These are phyloP conservation scores for Cololabis saira DNA, from an alignment of 2,113 vertebrate species.

Conservation along the genomic window DNA sequence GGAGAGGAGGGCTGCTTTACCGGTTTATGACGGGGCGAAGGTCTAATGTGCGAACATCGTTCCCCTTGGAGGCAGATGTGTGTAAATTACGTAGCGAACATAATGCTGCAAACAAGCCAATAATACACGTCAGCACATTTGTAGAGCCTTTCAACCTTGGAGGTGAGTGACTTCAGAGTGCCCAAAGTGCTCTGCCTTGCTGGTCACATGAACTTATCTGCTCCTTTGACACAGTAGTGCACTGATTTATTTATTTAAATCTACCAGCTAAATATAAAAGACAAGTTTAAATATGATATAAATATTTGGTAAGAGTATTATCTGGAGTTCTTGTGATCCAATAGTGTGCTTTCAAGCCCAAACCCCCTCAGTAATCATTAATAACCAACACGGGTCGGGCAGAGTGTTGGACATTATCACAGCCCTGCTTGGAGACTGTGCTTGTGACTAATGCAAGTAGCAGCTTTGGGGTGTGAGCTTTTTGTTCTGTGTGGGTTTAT, in stretches of 20 bases:
- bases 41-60: conserved; percentile 41
- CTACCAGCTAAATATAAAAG: too few species aligned
- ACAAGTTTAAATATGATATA: too few species aligned
- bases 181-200: conserved; percentile 20
- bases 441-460: too few species aligned
- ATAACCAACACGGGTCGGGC: conserved; percentile 2
- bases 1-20: conserved; percentile 1
- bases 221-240: background rate
- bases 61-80: conserved; percentile 12
- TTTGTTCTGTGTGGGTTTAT: conserved; percentile 21
- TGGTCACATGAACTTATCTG: conserved; percentile 13
- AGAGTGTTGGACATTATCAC: conserved; percentile 4
- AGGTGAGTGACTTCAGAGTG: conserved; percentile 52
- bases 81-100: conserved; percentile 6
- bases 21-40: conserved; percentile 63
- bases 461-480: too few species aligned
- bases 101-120: background rate
- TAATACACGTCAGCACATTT: conserved; percentile 22
- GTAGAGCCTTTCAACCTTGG: conserved; percentile 33
- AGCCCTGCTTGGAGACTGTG: conserved; percentile 22
- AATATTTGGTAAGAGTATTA: too few species aligned
- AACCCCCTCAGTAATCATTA: conserved; percentile 16
- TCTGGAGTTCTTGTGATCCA: background rate
- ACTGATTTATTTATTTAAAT: background rate
- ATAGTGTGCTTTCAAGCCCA: background rate